phyloP scores from a whole-genome alignment of 1,140 invertebrate genomes.

The Idris sp. region DNA sequence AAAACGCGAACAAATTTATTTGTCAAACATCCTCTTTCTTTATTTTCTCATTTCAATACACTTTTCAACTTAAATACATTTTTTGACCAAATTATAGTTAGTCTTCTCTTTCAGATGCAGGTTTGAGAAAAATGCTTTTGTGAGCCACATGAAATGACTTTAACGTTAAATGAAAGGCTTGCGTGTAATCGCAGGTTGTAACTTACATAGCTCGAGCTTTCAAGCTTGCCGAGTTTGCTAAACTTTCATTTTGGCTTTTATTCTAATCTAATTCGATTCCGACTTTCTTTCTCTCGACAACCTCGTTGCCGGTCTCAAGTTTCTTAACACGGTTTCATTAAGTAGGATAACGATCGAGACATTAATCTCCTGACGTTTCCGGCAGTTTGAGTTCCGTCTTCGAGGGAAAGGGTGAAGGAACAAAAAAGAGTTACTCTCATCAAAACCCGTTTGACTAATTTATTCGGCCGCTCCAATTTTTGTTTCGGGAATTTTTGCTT shows the following conservation, averaged over 20 bases:
- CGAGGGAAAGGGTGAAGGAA: too few species aligned
- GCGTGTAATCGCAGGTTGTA: constrained; percentile 36
- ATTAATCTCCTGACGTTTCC: constrained; percentile 34
- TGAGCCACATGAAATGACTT: constrained; percentile 24
- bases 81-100: constrained; percentile 17
- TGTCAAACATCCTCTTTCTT: too few species aligned
- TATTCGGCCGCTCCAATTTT: constrained; percentile 9
- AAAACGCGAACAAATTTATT: too few species aligned
- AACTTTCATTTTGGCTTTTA: constrained; percentile 46
- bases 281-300: constrained; percentile 16
- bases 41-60: constrained; percentile 6
- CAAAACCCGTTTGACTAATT: constrained; percentile 27
- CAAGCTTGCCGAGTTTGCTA: constrained; percentile 12
- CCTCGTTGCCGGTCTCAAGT: constrained; percentile 11
- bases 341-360: constrained; percentile 44
- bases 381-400: too few species aligned
- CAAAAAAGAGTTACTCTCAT: constrained; percentile 13
- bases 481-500: not conserved
- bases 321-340: constrained; percentile 44
- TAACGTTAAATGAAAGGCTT: constrained; percentile 29
- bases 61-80: constrained; percentile 23
- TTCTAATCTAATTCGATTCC: constrained; percentile 42
- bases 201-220: constrained; percentile 15
- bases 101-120: constrained; percentile 5
- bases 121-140: constrained; percentile 18